Percentiles rank a stretch among this genome's conserved stretches.
These are phyloP conservation scores for Petrolisthes manimaculis DNA, from an alignment of 2,888 invertebrate genomes.

Conservation along the genomic window DNA sequence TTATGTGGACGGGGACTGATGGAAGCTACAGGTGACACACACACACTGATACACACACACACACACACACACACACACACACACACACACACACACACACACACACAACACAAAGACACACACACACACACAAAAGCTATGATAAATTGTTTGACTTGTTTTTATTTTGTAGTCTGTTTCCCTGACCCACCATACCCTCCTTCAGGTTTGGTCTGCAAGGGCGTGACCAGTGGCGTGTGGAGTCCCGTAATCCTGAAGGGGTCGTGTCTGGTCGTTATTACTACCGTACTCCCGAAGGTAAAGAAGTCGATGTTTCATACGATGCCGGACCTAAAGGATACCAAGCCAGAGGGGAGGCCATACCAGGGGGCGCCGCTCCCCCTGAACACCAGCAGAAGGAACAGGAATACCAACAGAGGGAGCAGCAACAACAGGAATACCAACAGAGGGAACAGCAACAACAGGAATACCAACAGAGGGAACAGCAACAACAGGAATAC, in stretches of 20 bases:
- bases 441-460: background rate
- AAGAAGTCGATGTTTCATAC: slow-evolving; percentile 49
- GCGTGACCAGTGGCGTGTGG: slow-evolving; percentile 60
- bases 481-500: background rate
- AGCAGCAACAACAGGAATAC: background rate
- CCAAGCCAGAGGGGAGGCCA: slow-evolving; percentile 49
- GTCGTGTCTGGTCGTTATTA: slow-evolving; percentile 48
- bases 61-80: background rate
- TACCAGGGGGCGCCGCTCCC: slow-evolving; percentile 49
- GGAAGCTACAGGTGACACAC: slow-evolving; percentile 42
- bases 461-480: slow-evolving; percentile 7
- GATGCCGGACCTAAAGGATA: slow-evolving; percentile 49
- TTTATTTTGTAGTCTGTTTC: background rate
- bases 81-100: background rate
- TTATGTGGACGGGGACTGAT: slow-evolving; percentile 40
- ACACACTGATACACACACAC: background rate
- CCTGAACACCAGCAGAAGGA: background rate
- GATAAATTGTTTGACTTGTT: background rate
- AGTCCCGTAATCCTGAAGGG: slow-evolving; percentile 48
- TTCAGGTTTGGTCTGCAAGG: slow-evolving; percentile 59
- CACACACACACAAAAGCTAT: background rate
- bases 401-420: background rate
- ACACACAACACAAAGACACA: background rate
- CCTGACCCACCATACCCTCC: background rate
- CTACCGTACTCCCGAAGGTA: slow-evolving; percentile 59